Evolutionary conservation across 2,888 invertebrate species (phyloP).

Genomic region (Synergus umbraculus): DNA sequence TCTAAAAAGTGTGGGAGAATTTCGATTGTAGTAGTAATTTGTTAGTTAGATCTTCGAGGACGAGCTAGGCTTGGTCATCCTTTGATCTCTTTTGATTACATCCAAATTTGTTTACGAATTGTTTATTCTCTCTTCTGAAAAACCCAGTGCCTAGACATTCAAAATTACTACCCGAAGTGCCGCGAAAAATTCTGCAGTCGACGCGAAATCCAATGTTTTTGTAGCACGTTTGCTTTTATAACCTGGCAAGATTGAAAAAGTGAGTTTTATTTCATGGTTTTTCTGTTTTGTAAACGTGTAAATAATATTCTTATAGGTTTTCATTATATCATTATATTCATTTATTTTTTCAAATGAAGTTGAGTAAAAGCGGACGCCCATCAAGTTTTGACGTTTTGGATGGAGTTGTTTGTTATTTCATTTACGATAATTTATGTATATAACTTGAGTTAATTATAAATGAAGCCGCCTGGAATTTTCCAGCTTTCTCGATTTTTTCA

Average conservation of each 20-base stretch:
- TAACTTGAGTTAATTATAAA: neutral
- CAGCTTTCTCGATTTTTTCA: neutral
- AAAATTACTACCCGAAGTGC: slow-evolving; percentile 21
- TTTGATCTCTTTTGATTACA: slow-evolving; percentile 48
- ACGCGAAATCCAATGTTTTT: slow-evolving; percentile 49
- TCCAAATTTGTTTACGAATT: slow-evolving; percentile 59
- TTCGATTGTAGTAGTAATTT: slow-evolving; percentile 1
- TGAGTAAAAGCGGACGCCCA: slow-evolving; percentile 2
- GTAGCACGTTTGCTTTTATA: slow-evolving; percentile 59
- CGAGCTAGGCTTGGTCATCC: slow-evolving; percentile 43
- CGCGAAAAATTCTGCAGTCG: slow-evolving; percentile 45
- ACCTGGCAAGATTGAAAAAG: slow-evolving; percentile 63
- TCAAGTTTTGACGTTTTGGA: neutral
- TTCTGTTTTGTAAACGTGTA: neutral
- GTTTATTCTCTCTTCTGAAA: slow-evolving; percentile 44
- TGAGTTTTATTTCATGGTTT: slow-evolving; percentile 35
- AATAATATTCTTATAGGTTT: neutral
- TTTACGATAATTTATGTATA: neutral
- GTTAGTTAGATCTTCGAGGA: slow-evolving; percentile 5
- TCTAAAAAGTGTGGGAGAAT: slow-evolving; percentile 20
- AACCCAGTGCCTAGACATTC: neutral
- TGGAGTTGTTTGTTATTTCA: slow-evolving; percentile 1
- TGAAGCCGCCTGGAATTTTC: neutral
- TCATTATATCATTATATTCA: neutral
- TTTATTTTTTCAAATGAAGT: neutral